Evolutionary conservation across 2,888 invertebrate genomes (phyloP).

Genomic region (Fissipunctia ypsillon): DNA sequence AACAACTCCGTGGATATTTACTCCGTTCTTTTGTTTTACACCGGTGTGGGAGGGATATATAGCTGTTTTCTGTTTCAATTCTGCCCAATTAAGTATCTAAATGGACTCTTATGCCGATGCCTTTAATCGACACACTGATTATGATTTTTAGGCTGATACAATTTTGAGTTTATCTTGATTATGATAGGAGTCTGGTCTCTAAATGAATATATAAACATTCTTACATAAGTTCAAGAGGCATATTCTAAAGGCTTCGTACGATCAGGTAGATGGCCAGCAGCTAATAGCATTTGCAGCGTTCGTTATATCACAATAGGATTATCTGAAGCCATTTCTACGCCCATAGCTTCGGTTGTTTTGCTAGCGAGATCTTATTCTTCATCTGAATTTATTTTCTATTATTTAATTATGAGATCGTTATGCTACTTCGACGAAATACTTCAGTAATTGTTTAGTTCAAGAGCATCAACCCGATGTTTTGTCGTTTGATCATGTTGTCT

Average conservation of each 20-base stretch:
- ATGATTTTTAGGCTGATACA: not conserved
- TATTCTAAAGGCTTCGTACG: conserved; percentile 14
- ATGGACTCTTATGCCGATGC: not conserved
- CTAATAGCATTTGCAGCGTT: conserved; percentile 26
- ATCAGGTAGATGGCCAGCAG: not conserved
- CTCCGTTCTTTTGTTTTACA: not conserved
- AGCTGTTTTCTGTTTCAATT: not conserved
- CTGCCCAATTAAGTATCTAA: not conserved
- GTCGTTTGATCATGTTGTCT: not conserved
- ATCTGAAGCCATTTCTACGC: conserved; percentile 41
- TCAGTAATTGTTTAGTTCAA: conserved; percentile 19
- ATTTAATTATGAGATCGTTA: not conserved
- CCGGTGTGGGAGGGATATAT: not conserved
- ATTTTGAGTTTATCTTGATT: not conserved
- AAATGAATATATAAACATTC: not conserved
- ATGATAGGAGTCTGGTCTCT: not conserved
- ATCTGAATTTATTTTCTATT: not conserved
- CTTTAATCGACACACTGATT: not conserved
- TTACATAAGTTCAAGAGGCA: not conserved
- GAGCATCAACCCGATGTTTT: conserved; percentile 10
- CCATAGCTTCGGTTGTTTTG: not conserved
- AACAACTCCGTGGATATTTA: conserved; percentile 9
- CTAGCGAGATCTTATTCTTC: not conserved
- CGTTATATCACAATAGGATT: conserved; percentile 35
- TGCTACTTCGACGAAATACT: not conserved